Evolutionary conservation across 2,888 invertebrate species (phyloP).

Genomic region (Drosophila diplacantha): DNA sequence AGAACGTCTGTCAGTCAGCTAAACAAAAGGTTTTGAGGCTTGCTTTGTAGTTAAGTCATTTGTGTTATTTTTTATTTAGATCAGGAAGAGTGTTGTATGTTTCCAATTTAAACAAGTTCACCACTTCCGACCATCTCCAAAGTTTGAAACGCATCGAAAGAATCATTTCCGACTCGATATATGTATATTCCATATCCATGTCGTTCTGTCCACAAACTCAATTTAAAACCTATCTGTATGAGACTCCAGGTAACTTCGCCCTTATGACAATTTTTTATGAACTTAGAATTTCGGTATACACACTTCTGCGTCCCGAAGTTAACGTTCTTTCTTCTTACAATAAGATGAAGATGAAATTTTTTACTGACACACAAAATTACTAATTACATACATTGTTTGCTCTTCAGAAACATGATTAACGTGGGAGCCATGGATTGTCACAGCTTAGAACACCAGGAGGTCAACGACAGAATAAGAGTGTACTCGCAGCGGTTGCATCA

Average conservation of each 20-base stretch:
- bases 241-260: too few relatives aligned
- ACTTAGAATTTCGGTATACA: neutral
- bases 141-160: too few relatives aligned
- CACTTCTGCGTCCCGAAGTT: neutral
- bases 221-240: neutral
- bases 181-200: neutral
- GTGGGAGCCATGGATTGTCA: constrained; percentile 94
- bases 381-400: constrained; percentile 1
- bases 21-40: neutral
- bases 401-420: constrained; percentile 91
- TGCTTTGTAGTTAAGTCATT: too few relatives aligned
- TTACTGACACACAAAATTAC: neutral
- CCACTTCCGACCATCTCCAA: too few relatives aligned
- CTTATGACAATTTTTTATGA: neutral
- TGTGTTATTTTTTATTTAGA: too few relatives aligned
- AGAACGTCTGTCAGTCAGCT: neutral
- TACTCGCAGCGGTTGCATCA: constrained; percentile 82
- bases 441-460: constrained; percentile 92
- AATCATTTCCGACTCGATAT: neutral
- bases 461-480: constrained; percentile 87
- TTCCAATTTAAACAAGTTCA: too few relatives aligned
- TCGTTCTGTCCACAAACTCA: neutral
- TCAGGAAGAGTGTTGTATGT: too few relatives aligned
- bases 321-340: neutral
- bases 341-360: neutral